A percentile compares a stretch with the other conserved stretches of the same genome.
phyloP scores from a whole-genome alignment of 2,113 vertebrate species.

The Amphiprion ocellaris region DNA sequence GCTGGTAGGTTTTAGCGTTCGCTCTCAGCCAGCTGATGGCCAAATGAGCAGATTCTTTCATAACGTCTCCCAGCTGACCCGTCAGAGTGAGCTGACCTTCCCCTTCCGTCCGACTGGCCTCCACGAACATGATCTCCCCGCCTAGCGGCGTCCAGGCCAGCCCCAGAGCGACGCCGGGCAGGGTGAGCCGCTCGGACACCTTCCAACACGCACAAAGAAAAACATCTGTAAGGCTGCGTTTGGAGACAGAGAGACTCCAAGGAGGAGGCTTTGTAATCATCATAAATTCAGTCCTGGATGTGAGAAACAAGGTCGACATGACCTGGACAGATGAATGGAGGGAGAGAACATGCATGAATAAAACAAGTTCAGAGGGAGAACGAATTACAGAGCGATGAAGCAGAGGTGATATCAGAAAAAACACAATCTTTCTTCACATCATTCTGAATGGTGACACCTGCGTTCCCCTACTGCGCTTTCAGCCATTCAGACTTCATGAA shows the following conservation, averaged over 20 bases:
- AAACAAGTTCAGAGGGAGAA: not conserved
- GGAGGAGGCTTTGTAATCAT: not conserved
- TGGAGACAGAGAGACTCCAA: not conserved
- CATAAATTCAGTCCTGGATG: not conserved
- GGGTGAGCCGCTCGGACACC: conserved; percentile 93
- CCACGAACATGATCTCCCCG: conserved; percentile 98
- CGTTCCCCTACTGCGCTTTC: not conserved
- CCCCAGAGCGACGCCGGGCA: conserved; percentile 95
- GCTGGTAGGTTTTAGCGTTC: conserved; percentile 92
- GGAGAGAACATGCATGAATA: not conserved
- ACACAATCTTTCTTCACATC: no score
- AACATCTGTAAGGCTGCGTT: not conserved
- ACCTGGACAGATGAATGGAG: not conserved
- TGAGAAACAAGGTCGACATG: not conserved
- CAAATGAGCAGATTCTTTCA: conserved; percentile 98
- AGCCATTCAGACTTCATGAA: not conserved
- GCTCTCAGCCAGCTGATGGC: conserved; percentile 98
- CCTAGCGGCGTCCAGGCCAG: conserved; percentile 96
- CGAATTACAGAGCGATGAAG: not conserved
- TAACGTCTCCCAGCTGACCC: conserved; percentile 94
- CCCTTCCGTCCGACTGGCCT: conserved; percentile 96
- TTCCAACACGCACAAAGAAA: conserved; percentile 59
- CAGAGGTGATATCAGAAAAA: not conserved
- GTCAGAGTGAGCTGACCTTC: conserved; percentile 96
- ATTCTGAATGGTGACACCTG: not conserved